A percentile compares a stretch with the other conserved stretches of the same genome.
These are phyloP conservation scores for Carettochelys insculpta DNA, from an alignment of 2,113 vertebrate species.

Conservation along the genomic window DNA sequence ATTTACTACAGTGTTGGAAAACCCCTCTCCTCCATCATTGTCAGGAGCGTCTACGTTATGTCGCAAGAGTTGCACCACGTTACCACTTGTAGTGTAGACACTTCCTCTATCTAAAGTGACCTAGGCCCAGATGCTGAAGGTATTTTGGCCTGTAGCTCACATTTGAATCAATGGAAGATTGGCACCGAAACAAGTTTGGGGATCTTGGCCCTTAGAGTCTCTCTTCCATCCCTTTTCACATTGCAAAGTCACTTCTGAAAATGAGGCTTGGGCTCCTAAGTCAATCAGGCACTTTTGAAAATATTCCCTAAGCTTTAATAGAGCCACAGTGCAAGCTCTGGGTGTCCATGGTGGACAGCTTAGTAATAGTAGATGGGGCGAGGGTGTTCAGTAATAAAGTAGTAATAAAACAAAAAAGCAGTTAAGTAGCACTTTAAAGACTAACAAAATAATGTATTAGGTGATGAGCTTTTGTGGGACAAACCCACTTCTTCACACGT, in stretches of 20 bases:
- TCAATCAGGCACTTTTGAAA: neutral
- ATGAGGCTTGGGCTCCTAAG: neutral
- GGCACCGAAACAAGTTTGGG: neutral
- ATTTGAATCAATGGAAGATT: neutral
- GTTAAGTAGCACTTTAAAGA: no score
- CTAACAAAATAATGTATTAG: no score
- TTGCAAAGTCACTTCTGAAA: neutral
- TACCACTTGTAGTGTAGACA: neutral
- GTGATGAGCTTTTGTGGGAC: no score
- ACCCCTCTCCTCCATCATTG: neutral
- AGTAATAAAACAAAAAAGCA: no score
- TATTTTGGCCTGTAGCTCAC: neutral
- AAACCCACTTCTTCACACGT: no score
- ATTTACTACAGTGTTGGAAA: neutral
- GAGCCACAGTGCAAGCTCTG: neutral
- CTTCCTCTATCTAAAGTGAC: neutral
- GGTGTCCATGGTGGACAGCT: neutral
- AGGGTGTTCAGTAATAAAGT: no score
- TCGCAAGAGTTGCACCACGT: neutral
- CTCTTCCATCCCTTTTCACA: neutral
- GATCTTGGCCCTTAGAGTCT: neutral
- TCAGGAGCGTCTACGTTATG: neutral
- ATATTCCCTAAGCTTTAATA: neutral
- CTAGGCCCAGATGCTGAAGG: neutral
- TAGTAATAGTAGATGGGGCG: rapidly evolving